These are phyloP conservation scores for Chrysolina haemoptera DNA, from an alignment of 2,888 invertebrate genomes.

Conservation along the genomic window DNA sequence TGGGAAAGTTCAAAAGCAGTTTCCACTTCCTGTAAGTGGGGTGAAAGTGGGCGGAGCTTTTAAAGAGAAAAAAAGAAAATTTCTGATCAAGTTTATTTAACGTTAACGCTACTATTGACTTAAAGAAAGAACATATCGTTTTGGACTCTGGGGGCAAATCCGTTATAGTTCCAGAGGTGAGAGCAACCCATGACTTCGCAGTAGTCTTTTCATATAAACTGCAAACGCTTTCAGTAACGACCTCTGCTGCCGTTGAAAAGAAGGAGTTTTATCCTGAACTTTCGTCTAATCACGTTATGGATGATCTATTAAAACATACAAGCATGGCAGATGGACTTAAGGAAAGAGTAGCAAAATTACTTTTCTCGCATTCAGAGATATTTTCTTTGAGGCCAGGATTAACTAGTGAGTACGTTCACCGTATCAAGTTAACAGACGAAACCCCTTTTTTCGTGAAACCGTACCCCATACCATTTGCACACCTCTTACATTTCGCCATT, in stretches of 20 bases:
- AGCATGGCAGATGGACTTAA: not conserved
- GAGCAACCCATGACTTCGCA: not conserved
- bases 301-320: not conserved
- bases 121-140: not conserved
- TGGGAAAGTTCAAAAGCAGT: not conserved
- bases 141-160: not conserved
- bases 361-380: not conserved
- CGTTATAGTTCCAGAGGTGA: not conserved
- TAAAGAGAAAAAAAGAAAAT: not conserved
- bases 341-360: not conserved
- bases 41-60: not conserved
- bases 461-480: conserved; percentile 7
- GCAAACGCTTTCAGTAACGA: not conserved
- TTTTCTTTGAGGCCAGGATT: conserved; percentile 12
- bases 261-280: not conserved
- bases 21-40: not conserved
- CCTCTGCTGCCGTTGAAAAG: not conserved
- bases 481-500: not conserved
- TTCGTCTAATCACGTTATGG: not conserved
- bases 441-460: conserved; percentile 13
- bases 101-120: not conserved
- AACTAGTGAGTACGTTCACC: not conserved
- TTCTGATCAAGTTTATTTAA: not conserved
- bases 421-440: not conserved
- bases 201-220: not conserved